phyloP scores from a whole-genome alignment of 2,797 vertebrate genomes.

The Silurus lanzhouensis region DNA sequence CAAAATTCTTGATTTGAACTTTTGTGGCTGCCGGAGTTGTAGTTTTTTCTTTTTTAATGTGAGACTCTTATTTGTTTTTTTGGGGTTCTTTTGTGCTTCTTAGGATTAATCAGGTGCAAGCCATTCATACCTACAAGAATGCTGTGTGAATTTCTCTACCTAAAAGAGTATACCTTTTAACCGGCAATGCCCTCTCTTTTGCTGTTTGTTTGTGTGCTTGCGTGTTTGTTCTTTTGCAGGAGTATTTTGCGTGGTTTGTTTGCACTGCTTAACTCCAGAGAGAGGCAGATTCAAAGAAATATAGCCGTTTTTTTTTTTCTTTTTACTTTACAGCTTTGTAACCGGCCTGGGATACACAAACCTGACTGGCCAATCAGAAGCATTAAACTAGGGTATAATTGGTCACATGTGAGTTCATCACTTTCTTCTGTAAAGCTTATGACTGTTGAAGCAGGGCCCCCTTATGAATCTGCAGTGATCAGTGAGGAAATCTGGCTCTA shows the following conservation, averaged over 20 bases:
- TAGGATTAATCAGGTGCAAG: not conserved
- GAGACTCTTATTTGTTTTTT: not conserved
- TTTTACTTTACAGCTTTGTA: constrained; percentile 36
- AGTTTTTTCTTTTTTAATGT: not conserved
- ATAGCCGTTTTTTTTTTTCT: constrained; percentile 62
- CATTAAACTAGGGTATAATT: constrained; percentile 83
- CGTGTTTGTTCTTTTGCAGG: not conserved
- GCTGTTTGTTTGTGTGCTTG: not conserved
- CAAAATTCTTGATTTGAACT: constrained; percentile 4
- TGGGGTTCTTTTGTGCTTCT: not conserved
- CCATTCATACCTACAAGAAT: not conserved
- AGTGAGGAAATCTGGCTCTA: not conserved
- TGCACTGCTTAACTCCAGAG: constrained; percentile 43
- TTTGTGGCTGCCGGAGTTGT: not conserved
- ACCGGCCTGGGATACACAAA: not conserved
- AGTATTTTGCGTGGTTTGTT: not conserved
- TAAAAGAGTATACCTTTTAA: not conserved
- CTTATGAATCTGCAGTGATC: not conserved
- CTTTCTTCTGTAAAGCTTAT: not conserved
- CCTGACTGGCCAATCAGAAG: constrained; percentile 75
- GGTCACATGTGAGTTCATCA: constrained; percentile 78
- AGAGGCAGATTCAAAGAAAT: constrained; percentile 79
- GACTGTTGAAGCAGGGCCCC: not conserved
- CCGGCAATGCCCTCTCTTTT: not conserved
- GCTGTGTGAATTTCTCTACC: not conserved